These are phyloP conservation scores for Acipenser oxyrinchus DNA, from an alignment of 2,797 vertebrate species.

Conservation along the genomic window DNA sequence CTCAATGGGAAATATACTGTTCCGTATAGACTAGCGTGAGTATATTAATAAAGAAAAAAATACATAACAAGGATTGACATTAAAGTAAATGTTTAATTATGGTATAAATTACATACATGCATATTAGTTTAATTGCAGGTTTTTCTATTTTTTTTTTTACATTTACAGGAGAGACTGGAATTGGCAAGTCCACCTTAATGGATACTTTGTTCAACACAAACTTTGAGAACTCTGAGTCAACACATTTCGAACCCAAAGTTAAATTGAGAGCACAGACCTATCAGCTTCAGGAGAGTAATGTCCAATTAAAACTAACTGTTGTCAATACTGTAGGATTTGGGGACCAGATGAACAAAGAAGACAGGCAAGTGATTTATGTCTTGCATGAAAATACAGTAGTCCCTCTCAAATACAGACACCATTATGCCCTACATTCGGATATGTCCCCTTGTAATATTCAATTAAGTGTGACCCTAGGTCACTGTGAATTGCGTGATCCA, in stretches of 20 bases:
- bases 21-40: too few relatives aligned
- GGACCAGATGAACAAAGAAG: slow-evolving; percentile 73
- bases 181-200: slow-evolving; percentile 73
- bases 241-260: slow-evolving; percentile 64
- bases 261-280: slow-evolving; percentile 63
- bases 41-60: too few relatives aligned
- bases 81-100: neutral
- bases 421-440: neutral
- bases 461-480: neutral
- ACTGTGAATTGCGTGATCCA: neutral
- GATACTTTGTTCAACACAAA: slow-evolving; percentile 72
- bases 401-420: too few relatives aligned
- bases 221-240: slow-evolving; percentile 64
- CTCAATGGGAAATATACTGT: too few relatives aligned
- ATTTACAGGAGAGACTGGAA: slow-evolving; percentile 67
- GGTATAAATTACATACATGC: neutral
- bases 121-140: neutral
- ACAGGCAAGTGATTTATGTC: slow-evolving; percentile 49
- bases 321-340: slow-evolving; percentile 76
- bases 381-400: too few relatives aligned
- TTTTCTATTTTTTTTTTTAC: neutral
- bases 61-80: too few relatives aligned
- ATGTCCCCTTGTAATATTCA: neutral
- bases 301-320: slow-evolving; percentile 67
- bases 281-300: slow-evolving; percentile 64